Percentiles rank a stretch among this genome's conserved stretches.
phyloP scores from a whole-genome alignment of 2,888 invertebrate genomes.

The Gryllus longicercus region DNA sequence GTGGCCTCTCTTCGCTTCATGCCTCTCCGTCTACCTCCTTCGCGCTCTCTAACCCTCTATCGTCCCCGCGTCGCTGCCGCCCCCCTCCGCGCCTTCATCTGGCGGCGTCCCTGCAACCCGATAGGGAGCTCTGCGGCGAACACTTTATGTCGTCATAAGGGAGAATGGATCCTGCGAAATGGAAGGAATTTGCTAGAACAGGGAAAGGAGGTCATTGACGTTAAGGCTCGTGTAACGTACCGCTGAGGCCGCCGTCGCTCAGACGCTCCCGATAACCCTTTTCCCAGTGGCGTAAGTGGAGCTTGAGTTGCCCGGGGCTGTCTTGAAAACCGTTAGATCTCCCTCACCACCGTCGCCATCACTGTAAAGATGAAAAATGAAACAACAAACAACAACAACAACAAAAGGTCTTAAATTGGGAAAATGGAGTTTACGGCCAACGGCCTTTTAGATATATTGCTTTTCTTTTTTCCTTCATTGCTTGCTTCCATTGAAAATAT shows the following conservation, averaged over 20 bases:
- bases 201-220: neutral
- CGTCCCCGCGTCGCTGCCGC: neutral
- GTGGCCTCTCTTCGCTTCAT: no score
- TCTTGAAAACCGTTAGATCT: no score
- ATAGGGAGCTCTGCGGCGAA: neutral
- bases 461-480: no score
- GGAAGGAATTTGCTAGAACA: slow-evolving; percentile 1
- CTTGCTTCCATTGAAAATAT: no score
- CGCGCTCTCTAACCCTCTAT: neutral
- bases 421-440: no score
- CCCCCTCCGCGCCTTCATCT: neutral
- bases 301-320: no score
- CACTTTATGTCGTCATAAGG: slow-evolving; percentile 6
- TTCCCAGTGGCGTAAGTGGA: no score
- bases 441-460: no score
- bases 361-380: no score
- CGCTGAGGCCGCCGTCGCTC: neutral
- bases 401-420: no score
- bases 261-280: neutral
- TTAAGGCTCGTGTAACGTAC: neutral
- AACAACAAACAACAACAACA: no score
- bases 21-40: neutral
- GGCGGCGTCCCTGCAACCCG: neutral
- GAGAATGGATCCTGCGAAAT: neutral
- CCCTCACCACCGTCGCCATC: no score